Base-by-base conservation (phyloP, 2,113 vertebrate genomes). In the Bostrychus sinensis region DNA sequence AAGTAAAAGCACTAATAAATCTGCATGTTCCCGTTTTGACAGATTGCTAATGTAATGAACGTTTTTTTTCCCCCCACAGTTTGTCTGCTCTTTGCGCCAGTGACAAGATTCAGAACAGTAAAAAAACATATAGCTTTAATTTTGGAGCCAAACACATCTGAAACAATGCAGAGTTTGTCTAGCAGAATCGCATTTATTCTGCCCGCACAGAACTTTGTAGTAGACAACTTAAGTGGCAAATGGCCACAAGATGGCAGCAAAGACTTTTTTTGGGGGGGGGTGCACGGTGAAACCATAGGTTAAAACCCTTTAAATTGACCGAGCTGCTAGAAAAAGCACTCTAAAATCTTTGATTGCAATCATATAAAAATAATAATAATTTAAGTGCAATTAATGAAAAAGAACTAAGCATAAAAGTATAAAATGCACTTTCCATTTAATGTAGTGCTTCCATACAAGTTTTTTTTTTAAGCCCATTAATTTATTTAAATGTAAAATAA, bases 221-320 rank as follows among this genome's bases (percentile, higher is more conserved):
- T 26, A 7, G 13, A 26, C 25, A 50, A n/a, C 4, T 4, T 8
- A 51, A 5, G 42, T n/a, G 7, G 3, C 25, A 4, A 17, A 28
- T 28, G 25, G 26, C 14, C 48, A 51, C 48, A 28, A 51, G 48
- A 28, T 30, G 48, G 48, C 48, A 30, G 48, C 48, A 51, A 7
- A 51, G 16, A 3, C 25, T 4, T 26, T 51, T 51, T 51, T n/a
- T n/a, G n/a, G n/a, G n/a, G n/a, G 1, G n/a, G n/a, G 14, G 14
- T 3, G 14, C 25, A 6, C 7, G 14, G 13, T 9, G 16, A 13
- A 28, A 7, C 13, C 9, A 41, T 6, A 17, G 17, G 14, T 4
- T 6, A 14, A 6, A 4, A 2, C 1, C 22, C 4, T n/a, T n/a
- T 8, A 25, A 48, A n/a, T 42, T 12, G 48, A 51, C 16, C 7